Evolutionary conservation across 2,797 vertebrate species (phyloP).

Genomic region (Pteropus rufus): DNA sequence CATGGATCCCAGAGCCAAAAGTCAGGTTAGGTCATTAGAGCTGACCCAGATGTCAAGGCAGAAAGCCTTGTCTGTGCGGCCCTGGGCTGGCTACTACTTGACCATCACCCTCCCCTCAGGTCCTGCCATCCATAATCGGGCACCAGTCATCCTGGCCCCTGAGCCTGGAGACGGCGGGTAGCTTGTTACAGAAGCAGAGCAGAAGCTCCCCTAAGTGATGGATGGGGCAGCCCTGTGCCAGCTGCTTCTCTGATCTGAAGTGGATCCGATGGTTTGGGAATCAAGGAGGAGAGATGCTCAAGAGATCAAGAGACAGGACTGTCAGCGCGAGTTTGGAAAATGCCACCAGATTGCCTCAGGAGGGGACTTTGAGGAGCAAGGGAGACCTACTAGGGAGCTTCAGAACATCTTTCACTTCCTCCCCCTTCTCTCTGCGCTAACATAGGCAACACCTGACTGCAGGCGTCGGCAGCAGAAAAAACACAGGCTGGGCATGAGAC

Average conservation of each 20-base stretch:
- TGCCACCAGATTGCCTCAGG: background rate
- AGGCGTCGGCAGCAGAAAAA: background rate
- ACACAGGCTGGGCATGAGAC: rapidly evolving
- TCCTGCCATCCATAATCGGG: rapidly evolving
- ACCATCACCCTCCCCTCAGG: background rate
- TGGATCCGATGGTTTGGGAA: background rate
- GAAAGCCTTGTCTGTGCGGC: background rate
- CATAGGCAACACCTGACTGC: too few relatives aligned
- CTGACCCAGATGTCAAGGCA: background rate
- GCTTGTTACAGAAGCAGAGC: background rate
- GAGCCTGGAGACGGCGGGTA: background rate
- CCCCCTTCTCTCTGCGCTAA: background rate
- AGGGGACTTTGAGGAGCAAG: background rate
- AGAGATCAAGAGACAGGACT: background rate
- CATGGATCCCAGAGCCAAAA: background rate
- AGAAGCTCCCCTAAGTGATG: background rate
- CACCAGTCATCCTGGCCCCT: background rate
- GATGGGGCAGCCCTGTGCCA: background rate
- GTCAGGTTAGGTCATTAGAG: background rate
- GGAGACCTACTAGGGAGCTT: background rate
- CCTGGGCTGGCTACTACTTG: too few relatives aligned
- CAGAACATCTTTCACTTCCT: background rate
- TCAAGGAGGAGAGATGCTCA: background rate
- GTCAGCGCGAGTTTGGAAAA: background rate
- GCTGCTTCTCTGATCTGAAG: background rate